Conservation (phyloP, 2,113 vertebrate genomes). For the Chionis minor region DNA sequence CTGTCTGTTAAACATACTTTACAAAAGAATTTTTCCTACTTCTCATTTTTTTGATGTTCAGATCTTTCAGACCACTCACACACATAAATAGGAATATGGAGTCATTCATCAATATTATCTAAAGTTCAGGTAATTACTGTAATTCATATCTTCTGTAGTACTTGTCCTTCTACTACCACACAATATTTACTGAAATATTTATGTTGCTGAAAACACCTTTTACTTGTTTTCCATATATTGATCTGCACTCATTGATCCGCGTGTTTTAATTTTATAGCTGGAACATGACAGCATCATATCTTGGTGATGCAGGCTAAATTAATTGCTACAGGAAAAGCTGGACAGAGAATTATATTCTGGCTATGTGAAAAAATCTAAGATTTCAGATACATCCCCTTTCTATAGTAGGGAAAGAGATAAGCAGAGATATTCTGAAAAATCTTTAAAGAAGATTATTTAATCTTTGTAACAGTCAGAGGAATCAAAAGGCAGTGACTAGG, state of each 20-base stretch:
- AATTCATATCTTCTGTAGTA: neutral
- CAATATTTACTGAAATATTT: neutral
- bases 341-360: neutral
- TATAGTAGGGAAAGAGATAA: neutral
- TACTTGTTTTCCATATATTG: neutral
- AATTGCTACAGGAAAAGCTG: neutral
- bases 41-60: neutral
- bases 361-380: neutral
- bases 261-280: neutral
- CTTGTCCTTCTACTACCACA: neutral
- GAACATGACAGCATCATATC: neutral
- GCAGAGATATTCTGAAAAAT: neutral
- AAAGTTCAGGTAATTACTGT: neutral
- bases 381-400: neutral
- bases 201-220: neutral
- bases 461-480: neutral
- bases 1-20: neutral
- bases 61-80: neutral
- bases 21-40: neutral
- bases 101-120: neutral
- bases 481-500: neutral
- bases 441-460: neutral
- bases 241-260: neutral
- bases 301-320: neutral
- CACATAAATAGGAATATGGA: neutral